Evolutionary conservation across 2,113 vertebrate genomes (phyloP).

Genomic region (Bambusicola thoracicus): DNA sequence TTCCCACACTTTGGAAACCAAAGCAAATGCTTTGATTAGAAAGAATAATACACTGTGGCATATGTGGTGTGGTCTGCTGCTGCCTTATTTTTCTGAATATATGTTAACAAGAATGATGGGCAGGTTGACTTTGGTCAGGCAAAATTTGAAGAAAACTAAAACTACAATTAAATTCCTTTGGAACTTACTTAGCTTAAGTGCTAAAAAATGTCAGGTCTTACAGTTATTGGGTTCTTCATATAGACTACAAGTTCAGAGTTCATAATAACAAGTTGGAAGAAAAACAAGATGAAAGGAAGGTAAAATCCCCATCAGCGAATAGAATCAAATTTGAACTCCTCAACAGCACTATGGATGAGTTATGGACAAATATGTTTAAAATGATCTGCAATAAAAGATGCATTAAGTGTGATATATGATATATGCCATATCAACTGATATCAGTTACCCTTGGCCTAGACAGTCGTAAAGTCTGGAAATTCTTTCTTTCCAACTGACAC

Average conservation of each 20-base stretch:
- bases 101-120: neutral
- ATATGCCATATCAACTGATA: neutral
- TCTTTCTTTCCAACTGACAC: neutral
- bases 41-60: slow-evolving; percentile 60
- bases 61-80: slow-evolving; percentile 53
- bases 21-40: slow-evolving; percentile 63
- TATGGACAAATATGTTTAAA: neutral
- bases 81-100: neutral
- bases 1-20: slow-evolving; percentile 71
- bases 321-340: neutral
- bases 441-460: neutral
- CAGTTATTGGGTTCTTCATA: neutral
- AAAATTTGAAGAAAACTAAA: neutral
- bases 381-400: neutral
- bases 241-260: neutral
- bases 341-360: neutral
- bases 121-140: neutral
- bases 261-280: neutral
- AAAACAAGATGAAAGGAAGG: neutral
- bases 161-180: neutral
- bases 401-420: neutral
- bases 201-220: neutral
- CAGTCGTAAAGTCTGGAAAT: neutral
- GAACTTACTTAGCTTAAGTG: neutral
- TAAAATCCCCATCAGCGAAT: neutral